A percentile compares a stretch with the other conserved stretches of the same genome.
Conservation (phyloP, 2,797 vertebrate genomes). For the Gorsachius magnificus region DNA sequence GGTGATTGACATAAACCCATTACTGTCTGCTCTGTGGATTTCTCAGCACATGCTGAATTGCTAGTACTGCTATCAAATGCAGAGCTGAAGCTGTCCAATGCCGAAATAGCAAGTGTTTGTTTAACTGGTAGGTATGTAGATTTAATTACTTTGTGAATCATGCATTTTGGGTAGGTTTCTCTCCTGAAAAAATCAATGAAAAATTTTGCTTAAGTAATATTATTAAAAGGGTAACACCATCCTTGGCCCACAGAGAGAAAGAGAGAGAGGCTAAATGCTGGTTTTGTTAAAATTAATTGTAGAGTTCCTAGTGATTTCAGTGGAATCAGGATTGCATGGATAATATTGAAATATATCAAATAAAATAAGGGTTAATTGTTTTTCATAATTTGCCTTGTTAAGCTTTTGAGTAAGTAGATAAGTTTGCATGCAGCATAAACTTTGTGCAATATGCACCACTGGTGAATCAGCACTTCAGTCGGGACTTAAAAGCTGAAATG, state of each 20-base stretch:
- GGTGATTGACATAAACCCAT: neutral
- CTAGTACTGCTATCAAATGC: rapidly evolving
- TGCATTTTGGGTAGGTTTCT: neutral
- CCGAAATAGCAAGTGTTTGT: neutral
- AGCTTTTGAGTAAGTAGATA: neutral
- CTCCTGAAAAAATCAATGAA: neutral
- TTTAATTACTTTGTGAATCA: neutral
- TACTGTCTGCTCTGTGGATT: neutral
- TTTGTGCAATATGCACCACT: neutral
- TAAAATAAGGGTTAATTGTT: neutral
- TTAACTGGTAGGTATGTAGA: neutral
- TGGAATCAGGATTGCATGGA: neutral
- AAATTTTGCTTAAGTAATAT: neutral
- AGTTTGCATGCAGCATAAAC: neutral
- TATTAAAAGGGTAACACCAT: neutral
- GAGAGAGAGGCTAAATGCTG: neutral
- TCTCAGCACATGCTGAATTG: neutral
- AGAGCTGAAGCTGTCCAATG: neutral
- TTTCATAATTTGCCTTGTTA: neutral
- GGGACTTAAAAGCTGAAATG: neutral
- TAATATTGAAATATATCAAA: neutral
- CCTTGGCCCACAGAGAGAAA: neutral
- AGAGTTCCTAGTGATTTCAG: neutral
- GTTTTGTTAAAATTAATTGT: neutral
- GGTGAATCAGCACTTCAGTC: neutral